These are phyloP conservation scores for Trachythela sp. DNA, from an alignment of 64 coral and sea anemone species.

Conservation along the genomic window DNA sequence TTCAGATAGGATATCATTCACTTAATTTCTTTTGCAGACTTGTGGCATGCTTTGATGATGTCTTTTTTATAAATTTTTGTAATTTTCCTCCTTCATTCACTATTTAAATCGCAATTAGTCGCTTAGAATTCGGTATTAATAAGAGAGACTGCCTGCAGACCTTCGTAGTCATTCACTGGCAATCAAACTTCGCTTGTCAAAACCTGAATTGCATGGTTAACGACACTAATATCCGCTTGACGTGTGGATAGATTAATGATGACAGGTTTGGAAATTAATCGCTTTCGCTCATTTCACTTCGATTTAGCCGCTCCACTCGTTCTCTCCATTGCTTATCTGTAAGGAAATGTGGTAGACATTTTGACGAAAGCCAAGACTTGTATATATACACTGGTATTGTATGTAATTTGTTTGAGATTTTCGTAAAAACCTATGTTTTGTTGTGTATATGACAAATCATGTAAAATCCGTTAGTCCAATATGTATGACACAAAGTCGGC, in stretches of 20 bases:
- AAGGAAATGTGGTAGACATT: too few species aligned
- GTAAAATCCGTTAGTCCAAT: too few species aligned
- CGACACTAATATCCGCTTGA: background rate
- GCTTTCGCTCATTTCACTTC: background rate
- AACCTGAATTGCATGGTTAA: background rate
- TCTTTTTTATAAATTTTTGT: background rate
- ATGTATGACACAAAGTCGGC: too few species aligned
- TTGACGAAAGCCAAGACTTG: too few species aligned
- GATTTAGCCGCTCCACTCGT: too few species aligned
- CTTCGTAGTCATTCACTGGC: background rate
- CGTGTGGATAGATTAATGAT: slow-evolving; percentile 1
- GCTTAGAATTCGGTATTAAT: background rate
- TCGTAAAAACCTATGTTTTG: too few species aligned
- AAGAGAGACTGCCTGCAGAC: background rate
- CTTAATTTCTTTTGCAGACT: background rate
- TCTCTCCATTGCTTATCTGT: too few species aligned
- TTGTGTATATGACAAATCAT: too few species aligned
- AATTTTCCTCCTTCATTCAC: background rate
- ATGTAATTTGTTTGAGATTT: too few species aligned
- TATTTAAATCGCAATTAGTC: background rate
- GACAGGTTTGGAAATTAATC: background rate
- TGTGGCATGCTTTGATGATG: background rate
- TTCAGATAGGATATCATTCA: too few species aligned
- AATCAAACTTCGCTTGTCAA: background rate
- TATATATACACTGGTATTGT: too few species aligned